Evolutionary conservation across 2,113 vertebrate species (phyloP), one percentile per base, ranked within the genome.

Genomic region (Microtus ochrogaster): DNA sequence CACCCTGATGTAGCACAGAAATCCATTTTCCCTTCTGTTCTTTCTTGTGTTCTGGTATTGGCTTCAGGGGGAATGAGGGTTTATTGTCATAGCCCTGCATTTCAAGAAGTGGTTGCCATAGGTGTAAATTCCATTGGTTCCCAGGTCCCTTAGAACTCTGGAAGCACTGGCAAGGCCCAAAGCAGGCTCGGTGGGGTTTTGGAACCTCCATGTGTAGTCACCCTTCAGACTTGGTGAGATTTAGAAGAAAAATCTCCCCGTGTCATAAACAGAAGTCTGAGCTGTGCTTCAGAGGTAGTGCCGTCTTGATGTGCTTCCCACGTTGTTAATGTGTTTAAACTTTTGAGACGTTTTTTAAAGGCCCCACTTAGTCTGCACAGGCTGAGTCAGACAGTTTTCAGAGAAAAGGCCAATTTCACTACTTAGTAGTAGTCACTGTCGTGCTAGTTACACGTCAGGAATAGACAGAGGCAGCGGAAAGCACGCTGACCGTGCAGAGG

Each of bases 1-100:
- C 88, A 72, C 82, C 91, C 90, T 89, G 82, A 89, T 92, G 55
- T 95, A 96, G 91, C 95, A 95, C 94, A 97, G 65, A 91, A 93
- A 90, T n/a, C 84, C 92, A 70, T 89, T 91, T 76, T 65, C 79
- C 52, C 92, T 72, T 55, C 81, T 84, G 33, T 70, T 49, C 24
- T 70, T 93, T 36, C 76, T 36, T 41, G 65, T 72, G 73, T 96
- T 95, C 72, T 89, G 91, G 72, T 82, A 55, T 84, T 92, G 93
- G 74, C 87, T 97, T 79, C 85, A 66, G 82, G 66, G 82, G n/a
- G 36, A 78, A 47, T 49, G 47, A 78, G 78, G 74, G 58, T 73
- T 91, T 90, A 39, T 81, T 77, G 79, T 86, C 22, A 1, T 52
- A 96, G 86, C 63, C 81, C 36, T 77, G 73, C 84, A 72, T 86